These are phyloP conservation scores for Palloptera scutellata DNA, from an alignment of 2,888 invertebrate genomes.

Conservation along the genomic window DNA sequence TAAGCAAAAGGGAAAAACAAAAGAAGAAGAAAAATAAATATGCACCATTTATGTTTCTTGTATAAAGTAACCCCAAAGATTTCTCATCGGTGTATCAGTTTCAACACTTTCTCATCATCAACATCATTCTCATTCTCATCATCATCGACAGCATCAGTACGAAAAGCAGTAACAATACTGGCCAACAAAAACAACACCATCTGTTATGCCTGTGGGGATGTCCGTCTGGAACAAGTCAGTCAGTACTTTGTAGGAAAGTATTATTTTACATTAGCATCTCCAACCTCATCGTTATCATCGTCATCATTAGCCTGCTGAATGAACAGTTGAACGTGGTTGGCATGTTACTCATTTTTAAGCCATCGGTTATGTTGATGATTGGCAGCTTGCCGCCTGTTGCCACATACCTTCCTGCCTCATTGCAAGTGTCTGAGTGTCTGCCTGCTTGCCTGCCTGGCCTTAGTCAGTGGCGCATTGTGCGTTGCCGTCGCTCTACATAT, in stretches of 20 bases:
- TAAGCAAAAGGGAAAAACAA: too few species aligned
- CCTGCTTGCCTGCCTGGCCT: slow-evolving; percentile 11
- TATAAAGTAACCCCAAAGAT: too few species aligned
- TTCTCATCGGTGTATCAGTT: neutral
- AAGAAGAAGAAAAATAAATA: too few species aligned
- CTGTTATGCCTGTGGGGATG: neutral
- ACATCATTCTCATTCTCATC: neutral
- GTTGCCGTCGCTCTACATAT: slow-evolving; percentile 45
- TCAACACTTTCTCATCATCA: slow-evolving; percentile 10
- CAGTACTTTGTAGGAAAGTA: neutral
- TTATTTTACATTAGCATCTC: neutral
- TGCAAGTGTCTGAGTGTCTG: slow-evolving; percentile 3
- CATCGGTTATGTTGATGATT: too few species aligned
- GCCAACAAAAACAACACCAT: slow-evolving; percentile 4
- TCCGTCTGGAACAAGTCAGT: neutral
- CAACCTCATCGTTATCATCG: neutral
- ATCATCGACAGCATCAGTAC: slow-evolving; percentile 3
- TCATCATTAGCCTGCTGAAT: neutral
- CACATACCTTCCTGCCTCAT: neutral
- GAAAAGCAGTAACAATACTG: neutral
- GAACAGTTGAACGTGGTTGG: neutral
- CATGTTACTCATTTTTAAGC: neutral
- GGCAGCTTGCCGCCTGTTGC: neutral
- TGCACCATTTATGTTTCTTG: too few species aligned
- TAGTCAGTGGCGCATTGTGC: slow-evolving; percentile 24